Base-by-base conservation (phyloP, 2,888 invertebrate genomes). In the Xestoiulus laeticollis region DNA sequence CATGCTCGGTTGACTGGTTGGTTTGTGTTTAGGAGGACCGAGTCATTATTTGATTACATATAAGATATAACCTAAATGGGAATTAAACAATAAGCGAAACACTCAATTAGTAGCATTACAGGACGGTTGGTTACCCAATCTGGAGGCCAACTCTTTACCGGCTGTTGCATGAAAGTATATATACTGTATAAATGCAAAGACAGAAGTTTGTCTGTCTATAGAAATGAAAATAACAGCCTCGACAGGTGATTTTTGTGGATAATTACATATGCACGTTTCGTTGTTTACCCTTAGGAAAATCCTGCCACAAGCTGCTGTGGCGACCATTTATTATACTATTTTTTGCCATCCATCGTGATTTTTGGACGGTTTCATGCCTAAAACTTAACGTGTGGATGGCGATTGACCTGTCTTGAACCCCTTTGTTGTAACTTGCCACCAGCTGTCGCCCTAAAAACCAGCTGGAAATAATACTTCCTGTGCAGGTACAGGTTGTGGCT, bases 381-480 rank as follows among this genome's bases (percentile, higher is more conserved):
- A 59, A 59, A 59, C 59, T 19, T n/a, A 1, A 12, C 44, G 44
- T 44, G 44, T 14, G 44, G 44, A 8, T 44, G 44, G 44, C 59
- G 59, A 19, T 59, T 59, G 59, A 59, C 59, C 59, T 59, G 59
- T 59, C 59, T 59, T 59, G 59, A 59, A 59, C 59, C 59, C 59
- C 59, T 59, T 59, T 59, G 59, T 59, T 59, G n/a, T 6, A n/a
- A 59, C n/a, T 59, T 59, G 59, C 59, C 59, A 59, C 5, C 59
- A 59, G 59, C 59, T 59, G 59, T 59, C 59, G 59, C 19, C 59
- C 19, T 19, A n/a, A n/a, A 59, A 59, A 59, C 59, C 59, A 59
- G 59, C 59, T 59, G 59, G 59, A 59, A 59, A n/a, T 59, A 59
- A 59, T 59, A 59, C 59, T 59, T 59, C 59, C 59, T 59, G 59